Conservation (phyloP, 2,888 invertebrate species). For the Limulus polyphemus region DNA sequence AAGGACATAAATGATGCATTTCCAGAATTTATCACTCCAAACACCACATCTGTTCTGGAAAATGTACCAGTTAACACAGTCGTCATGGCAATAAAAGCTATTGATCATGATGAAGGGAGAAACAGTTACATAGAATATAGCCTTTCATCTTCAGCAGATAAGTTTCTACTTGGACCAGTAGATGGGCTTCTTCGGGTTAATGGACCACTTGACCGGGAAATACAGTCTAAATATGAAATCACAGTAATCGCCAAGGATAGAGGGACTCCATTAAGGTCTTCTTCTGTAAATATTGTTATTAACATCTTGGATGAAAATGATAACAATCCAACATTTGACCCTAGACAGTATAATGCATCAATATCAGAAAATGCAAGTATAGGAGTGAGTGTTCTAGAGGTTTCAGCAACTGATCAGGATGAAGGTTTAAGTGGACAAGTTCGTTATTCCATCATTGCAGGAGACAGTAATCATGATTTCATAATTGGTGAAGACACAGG, state of each 20-base stretch:
- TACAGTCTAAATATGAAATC: conserved; percentile 58
- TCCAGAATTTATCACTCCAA: conserved; percentile 65
- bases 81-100: conserved; percentile 74
- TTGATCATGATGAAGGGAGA: conserved; percentile 78
- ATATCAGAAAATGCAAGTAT: conserved; percentile 88
- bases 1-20: conserved; percentile 86
- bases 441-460: conserved; percentile 73
- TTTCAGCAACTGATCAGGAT: conserved; percentile 40
- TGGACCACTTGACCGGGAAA: conserved; percentile 73
- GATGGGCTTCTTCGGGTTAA: conserved; percentile 76
- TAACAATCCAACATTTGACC: conserved; percentile 72
- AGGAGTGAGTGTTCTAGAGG: conserved; percentile 77
- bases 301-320: conserved; percentile 76
- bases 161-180: conserved; percentile 69
- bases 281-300: conserved; percentile 55
- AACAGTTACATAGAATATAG: conserved; percentile 81
- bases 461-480: conserved; percentile 81
- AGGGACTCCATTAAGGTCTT: conserved; percentile 64
- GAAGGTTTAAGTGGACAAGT: conserved; percentile 81
- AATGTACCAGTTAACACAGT: conserved; percentile 75
- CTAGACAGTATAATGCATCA: conserved; percentile 71
- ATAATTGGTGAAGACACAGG: conserved; percentile 85
- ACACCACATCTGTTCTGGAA: conserved; percentile 65
- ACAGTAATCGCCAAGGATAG: conserved; percentile 71
- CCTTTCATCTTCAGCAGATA: conserved; percentile 34